A percentile compares a stretch with the other conserved stretches of the same genome.
Evolutionary conservation across 2,113 vertebrate genomes (phyloP).

Genomic region (Cavia porcellus): DNA sequence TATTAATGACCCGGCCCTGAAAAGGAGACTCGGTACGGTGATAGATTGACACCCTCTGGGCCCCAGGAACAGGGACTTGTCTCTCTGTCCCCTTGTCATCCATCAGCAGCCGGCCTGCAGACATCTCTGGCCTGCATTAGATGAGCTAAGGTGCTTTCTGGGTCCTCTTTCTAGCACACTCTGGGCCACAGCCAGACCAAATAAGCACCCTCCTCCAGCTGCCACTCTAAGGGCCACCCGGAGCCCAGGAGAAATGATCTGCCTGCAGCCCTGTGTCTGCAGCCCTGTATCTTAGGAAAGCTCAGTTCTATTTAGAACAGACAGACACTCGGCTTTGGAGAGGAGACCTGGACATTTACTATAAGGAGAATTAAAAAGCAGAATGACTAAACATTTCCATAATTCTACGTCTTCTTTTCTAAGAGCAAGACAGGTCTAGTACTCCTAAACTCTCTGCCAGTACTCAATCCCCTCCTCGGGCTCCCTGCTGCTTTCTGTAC

Average conservation of each 20-base stretch:
- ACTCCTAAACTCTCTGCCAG: neutral
- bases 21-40: constrained; percentile 65
- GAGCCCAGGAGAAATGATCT: neutral
- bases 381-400: neutral
- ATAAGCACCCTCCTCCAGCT: neutral
- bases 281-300: neutral
- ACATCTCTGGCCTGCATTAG: neutral
- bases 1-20: constrained; percentile 80
- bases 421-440: neutral
- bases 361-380: constrained; percentile 2
- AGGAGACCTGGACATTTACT: neutral
- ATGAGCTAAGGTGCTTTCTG: constrained; percentile 57
- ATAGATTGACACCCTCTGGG: constrained; percentile 62
- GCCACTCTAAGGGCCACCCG: neutral
- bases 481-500: neutral
- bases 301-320: neutral
- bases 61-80: constrained; percentile 71
- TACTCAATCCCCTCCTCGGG: neutral
- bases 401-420: neutral
- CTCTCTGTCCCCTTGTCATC: constrained; percentile 35
- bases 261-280: neutral
- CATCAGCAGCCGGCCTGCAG: neutral
- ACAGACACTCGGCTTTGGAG: neutral
- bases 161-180: neutral
- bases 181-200: neutral